These are phyloP conservation scores for Rhyacichthys aspro DNA, from an alignment of 2,797 vertebrate genomes.

Conservation along the genomic window DNA sequence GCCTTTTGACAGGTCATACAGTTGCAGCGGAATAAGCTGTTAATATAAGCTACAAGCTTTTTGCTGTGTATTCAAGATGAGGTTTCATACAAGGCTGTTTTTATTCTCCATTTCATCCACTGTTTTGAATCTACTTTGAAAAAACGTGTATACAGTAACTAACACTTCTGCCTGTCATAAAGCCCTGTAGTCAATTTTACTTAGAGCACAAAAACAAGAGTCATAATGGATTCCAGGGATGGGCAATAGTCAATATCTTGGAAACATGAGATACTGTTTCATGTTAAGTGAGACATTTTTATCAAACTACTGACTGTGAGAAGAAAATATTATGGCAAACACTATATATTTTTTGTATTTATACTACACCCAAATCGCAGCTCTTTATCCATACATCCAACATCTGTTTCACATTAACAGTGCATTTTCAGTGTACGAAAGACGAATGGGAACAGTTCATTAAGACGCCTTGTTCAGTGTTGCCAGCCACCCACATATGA, in stretches of 20 bases:
- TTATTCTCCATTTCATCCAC: neutral
- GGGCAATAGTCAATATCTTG: conserved; percentile 45
- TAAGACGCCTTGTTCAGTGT: conserved; percentile 61
- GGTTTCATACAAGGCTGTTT: conserved; percentile 15
- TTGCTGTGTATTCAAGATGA: conserved; percentile 45
- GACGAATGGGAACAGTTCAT: conserved; percentile 58
- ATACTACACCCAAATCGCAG: neutral
- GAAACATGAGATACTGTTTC: conserved; percentile 25
- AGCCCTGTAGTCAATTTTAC: conserved; percentile 47
- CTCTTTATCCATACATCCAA: conserved; percentile 1
- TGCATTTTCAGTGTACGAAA: conserved; percentile 20
- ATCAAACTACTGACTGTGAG: conserved; percentile 10
- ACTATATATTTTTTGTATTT: no score
- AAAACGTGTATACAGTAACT: conserved; percentile 10
- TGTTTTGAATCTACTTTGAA: conserved; percentile 35
- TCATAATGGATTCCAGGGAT: conserved; percentile 46
- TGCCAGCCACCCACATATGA: conserved; percentile 72
- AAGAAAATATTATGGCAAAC: no score
- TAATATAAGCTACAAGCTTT: conserved; percentile 50
- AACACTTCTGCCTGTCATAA: conserved; percentile 40
- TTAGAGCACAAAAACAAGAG: conserved; percentile 10
- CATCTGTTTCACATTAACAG: conserved; percentile 22
- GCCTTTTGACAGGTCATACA: conserved; percentile 55
- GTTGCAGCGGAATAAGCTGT: conserved; percentile 40
- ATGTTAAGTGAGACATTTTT: conserved; percentile 18